Conservation (phyloP, 2,113 vertebrate genomes). For the Clarias magur region DNA sequence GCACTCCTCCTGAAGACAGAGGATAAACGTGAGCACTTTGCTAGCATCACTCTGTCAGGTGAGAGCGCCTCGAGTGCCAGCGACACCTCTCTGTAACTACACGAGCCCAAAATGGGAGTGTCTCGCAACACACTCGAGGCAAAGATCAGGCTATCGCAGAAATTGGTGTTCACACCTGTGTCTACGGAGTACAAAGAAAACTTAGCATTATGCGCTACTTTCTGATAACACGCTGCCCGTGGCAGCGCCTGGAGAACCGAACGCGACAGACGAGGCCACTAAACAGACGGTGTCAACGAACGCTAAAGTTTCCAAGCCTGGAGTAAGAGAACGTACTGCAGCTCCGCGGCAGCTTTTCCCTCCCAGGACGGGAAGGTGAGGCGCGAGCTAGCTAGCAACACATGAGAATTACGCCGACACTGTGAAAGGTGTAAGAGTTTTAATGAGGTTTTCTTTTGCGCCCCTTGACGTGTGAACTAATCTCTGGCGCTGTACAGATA, state of each 20-base stretch:
- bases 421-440: constrained; percentile 43
- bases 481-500: constrained; percentile 14
- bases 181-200: neutral
- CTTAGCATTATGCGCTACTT: constrained; percentile 16
- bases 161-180: constrained; percentile 27
- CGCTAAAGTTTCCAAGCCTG: neutral
- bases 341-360: neutral
- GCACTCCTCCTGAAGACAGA: neutral
- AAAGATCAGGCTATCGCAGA: constrained; percentile 51
- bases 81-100: constrained; percentile 16
- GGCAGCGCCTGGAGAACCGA: neutral
- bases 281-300: neutral
- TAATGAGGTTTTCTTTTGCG: constrained; percentile 43
- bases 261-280: neutral
- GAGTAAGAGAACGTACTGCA: neutral
- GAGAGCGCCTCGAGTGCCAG: neutral
- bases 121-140: constrained; percentile 23
- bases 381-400: constrained; percentile 26
- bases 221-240: constrained; percentile 15
- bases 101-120: neutral
- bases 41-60: neutral
- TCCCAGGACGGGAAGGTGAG: neutral
- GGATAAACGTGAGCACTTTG: neutral
- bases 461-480: constrained; percentile 36
- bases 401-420: neutral